Conservation (phyloP, 2,888 invertebrate genomes). For the Cataglyphis rosenhaueri region DNA sequence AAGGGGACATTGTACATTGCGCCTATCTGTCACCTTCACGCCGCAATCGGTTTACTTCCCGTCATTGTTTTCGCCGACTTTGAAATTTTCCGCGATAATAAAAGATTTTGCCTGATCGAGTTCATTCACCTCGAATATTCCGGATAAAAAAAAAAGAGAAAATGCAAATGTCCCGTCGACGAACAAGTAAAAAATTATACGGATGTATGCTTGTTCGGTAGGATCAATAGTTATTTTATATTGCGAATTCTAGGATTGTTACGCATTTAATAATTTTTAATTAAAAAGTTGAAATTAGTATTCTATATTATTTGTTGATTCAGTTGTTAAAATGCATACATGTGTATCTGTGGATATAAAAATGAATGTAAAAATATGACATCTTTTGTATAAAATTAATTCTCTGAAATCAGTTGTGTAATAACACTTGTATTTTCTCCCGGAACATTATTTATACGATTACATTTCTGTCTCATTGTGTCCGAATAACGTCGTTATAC, state of each 20-base stretch:
- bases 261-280: background rate
- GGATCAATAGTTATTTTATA: background rate
- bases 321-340: background rate
- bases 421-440: background rate
- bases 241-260: background rate
- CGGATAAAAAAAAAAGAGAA: background rate
- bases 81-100: background rate
- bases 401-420: background rate
- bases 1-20: slow-evolving; percentile 1
- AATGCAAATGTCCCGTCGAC: background rate
- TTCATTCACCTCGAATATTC: background rate
- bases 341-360: background rate
- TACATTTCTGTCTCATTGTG: background rate
- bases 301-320: background rate
- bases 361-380: background rate
- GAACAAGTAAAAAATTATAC: background rate
- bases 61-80: background rate
- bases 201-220: background rate
- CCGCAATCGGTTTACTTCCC: background rate
- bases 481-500: background rate
- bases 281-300: background rate
- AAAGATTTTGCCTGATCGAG: background rate
- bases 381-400: background rate
- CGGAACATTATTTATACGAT: background rate
- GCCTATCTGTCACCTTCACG: slow-evolving; percentile 12